phyloP scores from a whole-genome alignment of 2,888 invertebrate genomes.

The Epirrita christyi region DNA sequence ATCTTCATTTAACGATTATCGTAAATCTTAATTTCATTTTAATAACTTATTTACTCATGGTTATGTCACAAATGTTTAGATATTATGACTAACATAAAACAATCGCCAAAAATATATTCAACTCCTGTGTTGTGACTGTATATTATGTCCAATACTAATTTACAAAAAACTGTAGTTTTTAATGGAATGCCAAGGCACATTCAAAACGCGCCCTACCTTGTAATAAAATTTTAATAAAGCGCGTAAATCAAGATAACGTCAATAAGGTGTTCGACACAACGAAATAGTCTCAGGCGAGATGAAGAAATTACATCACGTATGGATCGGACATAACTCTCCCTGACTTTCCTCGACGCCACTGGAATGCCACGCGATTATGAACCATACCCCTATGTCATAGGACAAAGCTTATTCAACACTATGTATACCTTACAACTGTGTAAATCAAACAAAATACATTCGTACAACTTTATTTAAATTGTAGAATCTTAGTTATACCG shows the following conservation, averaged over 20 bases:
- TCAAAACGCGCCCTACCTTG: constrained; percentile 45
- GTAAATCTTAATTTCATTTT: constrained; percentile 80
- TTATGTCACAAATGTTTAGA: constrained; percentile 47
- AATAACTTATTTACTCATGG: constrained; percentile 77
- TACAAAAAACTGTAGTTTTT: constrained; percentile 5
- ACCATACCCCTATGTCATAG: constrained; percentile 35
- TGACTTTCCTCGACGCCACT: constrained; percentile 40
- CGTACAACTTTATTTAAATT: constrained; percentile 37
- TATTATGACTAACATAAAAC: neutral
- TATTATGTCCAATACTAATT: too few relatives aligned
- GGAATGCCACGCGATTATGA: constrained; percentile 34
- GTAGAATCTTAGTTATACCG: constrained; percentile 28
- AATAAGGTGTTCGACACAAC: constrained; percentile 73
- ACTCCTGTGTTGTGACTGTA: too few relatives aligned
- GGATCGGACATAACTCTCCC: constrained; percentile 63
- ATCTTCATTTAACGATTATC: constrained; percentile 79
- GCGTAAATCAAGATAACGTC: constrained; percentile 82
- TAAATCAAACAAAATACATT: constrained; percentile 36
- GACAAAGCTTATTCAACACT: constrained; percentile 20
- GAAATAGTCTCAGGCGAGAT: constrained; percentile 67
- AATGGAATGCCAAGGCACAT: constrained; percentile 18
- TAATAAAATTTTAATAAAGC: constrained; percentile 81
- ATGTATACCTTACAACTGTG: constrained; percentile 23
- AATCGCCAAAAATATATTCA: too few relatives aligned
- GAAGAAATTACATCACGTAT: constrained; percentile 69